These are phyloP conservation scores for Cavia porcellus DNA, from an alignment of 2,113 vertebrate species.

Conservation along the genomic window DNA sequence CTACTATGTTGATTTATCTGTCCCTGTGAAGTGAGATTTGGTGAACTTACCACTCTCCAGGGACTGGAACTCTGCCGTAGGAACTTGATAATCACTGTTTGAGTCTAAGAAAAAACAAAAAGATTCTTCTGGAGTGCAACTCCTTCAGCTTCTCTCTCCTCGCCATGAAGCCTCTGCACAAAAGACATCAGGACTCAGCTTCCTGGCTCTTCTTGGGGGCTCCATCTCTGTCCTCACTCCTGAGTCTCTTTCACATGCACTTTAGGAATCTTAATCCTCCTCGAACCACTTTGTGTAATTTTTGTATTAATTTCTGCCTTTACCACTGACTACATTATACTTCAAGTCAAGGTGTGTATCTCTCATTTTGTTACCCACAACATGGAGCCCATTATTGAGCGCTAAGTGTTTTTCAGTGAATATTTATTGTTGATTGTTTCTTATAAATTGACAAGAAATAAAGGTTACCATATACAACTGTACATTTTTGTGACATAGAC, in stretches of 20 bases:
- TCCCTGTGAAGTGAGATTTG: neutral
- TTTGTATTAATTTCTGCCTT: neutral
- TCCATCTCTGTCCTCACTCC: neutral
- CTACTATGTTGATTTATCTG: neutral
- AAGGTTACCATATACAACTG: neutral
- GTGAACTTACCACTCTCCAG: neutral
- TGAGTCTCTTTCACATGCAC: neutral
- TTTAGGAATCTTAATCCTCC: neutral
- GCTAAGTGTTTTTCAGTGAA: neutral
- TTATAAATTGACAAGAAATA: neutral
- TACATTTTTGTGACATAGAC: neutral
- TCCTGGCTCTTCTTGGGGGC: too few relatives aligned
- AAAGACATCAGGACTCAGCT: neutral
- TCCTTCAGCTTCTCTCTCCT: neutral
- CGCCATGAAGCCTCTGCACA: neutral
- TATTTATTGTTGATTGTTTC: neutral
- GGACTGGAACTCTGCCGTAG: neutral
- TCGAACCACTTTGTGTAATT: neutral
- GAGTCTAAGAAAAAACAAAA: neutral
- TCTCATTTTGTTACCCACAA: neutral
- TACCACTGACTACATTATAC: neutral
- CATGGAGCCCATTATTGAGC: neutral
- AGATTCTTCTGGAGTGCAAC: too few relatives aligned
- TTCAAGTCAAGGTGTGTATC: neutral
- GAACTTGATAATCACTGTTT: neutral